These are phyloP conservation scores for Tenthredo distinguenda DNA, from an alignment of 2,888 invertebrate species.

Conservation along the genomic window DNA sequence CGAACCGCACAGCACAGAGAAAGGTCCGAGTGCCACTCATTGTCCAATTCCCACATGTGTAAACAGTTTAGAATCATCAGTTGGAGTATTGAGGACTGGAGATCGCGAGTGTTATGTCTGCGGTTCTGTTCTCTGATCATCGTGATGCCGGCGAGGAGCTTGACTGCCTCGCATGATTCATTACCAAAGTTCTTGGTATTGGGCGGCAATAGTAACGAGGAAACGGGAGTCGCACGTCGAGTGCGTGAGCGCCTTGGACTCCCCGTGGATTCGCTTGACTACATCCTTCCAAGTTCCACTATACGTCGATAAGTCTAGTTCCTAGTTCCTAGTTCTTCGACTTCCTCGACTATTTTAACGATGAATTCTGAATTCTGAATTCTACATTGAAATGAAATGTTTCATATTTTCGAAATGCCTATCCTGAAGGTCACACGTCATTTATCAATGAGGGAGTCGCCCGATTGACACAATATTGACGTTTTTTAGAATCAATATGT, in stretches of 20 bases:
- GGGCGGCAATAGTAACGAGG: background rate
- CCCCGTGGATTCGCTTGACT: background rate
- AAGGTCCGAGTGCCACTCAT: background rate
- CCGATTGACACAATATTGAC: conserved; percentile 12
- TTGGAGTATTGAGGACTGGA: background rate
- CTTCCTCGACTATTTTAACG: background rate
- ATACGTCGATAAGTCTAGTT: background rate
- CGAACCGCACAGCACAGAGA: background rate
- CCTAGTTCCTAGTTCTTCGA: background rate
- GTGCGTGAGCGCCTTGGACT: background rate
- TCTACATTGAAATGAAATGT: background rate
- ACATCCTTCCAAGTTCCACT: background rate
- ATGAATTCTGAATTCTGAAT: too few relatives aligned
- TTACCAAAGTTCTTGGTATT: background rate
- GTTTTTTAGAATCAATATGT: background rate
- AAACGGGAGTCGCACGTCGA: background rate
- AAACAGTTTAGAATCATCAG: background rate
- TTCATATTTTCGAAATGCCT: background rate
- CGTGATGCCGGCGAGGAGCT: background rate
- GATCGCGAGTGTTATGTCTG: background rate
- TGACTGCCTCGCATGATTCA: background rate
- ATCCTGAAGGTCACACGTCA: background rate
- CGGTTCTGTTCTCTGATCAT: background rate
- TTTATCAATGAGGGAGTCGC: background rate
- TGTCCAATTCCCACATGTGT: background rate